Evolutionary conservation across 2,797 vertebrate genomes (phyloP), one percentile per base, ranked within the genome.

Genomic region (Rhynchonycteris naso): DNA sequence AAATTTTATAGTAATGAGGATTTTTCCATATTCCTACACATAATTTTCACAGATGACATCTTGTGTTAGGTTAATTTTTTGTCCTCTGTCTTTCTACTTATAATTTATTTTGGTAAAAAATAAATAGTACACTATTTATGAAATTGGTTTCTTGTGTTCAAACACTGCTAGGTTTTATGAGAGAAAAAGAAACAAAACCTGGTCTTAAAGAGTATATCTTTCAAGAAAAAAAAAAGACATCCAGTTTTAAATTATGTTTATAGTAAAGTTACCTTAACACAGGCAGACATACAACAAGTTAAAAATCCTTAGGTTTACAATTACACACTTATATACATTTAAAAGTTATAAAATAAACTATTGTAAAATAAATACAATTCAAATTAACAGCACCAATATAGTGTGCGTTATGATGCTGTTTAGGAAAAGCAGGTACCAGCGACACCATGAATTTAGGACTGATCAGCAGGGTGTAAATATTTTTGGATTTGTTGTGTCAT

Each of bases 51-150:
- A 81, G n/a, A 93, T 68, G 54, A 38, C 14, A 71, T 52, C n/a
- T n/a, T 10, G 13, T 10, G 3, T 4, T 72, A 78, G 28, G 3
- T 33, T 81, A 66, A 90, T 74, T 12, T 54, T 54, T n/a, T 58
- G 4, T 7, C 38, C 61, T 80, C 8, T 69, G 12, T 61, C 54
- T 88, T 80, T 88, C 30, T 33, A 35, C 22, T n/a, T 84, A 58
- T 35, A 43, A 58, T 63, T 90, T 93, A 18, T 38, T 85, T 91
- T 79, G n/a, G 22, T 69, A 47, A 52, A 50, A n/a, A 91, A 90
- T 54, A 5, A 84, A 86, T 35, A 19, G n/a, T 54, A 69, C 81
- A 72, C 38, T 88, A 35, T 71, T 72, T 76, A 92, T 14, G 50
- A 82, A 82, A 68, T 22, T 50, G 10, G 18, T 61, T 66, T 28